Conservation (phyloP, 2,797 vertebrate species). For the Botia kubotai region DNA sequence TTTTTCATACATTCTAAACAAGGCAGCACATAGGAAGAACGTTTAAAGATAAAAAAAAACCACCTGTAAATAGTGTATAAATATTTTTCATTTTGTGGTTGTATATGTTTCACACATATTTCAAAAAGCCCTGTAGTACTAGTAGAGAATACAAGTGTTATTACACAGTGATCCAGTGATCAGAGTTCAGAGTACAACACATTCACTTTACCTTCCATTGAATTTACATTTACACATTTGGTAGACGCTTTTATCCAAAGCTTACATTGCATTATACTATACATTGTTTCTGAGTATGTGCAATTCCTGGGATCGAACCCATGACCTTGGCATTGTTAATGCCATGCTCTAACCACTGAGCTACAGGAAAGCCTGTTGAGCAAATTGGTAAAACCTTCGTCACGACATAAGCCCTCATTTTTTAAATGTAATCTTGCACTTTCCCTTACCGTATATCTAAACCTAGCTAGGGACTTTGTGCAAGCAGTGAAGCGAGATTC, state of each 20-base stretch:
- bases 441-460: conserved; percentile 23
- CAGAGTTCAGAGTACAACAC: neutral
- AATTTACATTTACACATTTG: neutral
- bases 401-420: conserved; percentile 26
- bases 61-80: neutral
- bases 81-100: neutral
- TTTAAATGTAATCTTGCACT: conserved; percentile 19
- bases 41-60: too few relatives aligned
- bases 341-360: too few relatives aligned
- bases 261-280: too few relatives aligned
- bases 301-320: too few relatives aligned
- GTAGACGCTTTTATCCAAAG: too few relatives aligned
- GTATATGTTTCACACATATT: neutral
- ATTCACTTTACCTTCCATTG: conserved; percentile 6
- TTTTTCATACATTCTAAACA: too few relatives aligned
- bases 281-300: too few relatives aligned
- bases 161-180: neutral
- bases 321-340: too few relatives aligned
- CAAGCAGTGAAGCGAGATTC: conserved; percentile 1
- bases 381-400: conserved; percentile 18
- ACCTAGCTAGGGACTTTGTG: conserved; percentile 11
- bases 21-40: too few relatives aligned
- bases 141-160: neutral
- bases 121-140: neutral
- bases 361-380: neutral